phyloP scores from a whole-genome alignment of 1,140 invertebrate species.

The Psix sp. region DNA sequence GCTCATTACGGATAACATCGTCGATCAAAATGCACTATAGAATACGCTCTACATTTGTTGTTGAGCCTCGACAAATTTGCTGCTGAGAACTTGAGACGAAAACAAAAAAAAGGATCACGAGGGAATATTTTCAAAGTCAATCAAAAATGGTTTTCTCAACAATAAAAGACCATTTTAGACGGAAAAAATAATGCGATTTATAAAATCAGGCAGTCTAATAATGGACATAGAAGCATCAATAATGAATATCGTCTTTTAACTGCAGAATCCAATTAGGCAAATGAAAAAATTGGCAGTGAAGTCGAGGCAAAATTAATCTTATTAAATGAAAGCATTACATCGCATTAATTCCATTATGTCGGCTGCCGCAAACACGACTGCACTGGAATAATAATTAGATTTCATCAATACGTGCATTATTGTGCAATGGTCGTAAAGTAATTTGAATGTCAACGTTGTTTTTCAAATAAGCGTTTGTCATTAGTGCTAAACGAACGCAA shows the following conservation, averaged over 20 bases:
- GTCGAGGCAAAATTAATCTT: conserved; percentile 30
- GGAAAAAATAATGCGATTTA: no score
- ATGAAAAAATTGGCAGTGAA: conserved; percentile 22
- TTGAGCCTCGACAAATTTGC: no score
- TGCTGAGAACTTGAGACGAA: no score
- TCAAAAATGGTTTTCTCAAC: no score
- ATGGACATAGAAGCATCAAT: conserved; percentile 6
- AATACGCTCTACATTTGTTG: no score
- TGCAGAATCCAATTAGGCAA: conserved; percentile 36
- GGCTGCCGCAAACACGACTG: conserved; percentile 13
- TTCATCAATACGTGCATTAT: conserved; percentile 38
- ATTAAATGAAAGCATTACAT: conserved; percentile 34
- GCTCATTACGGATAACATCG: neutral
- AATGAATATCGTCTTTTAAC: conserved; percentile 22
- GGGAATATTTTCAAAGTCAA: no score
- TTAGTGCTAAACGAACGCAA: conserved; percentile 12
- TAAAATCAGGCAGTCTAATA: no score
- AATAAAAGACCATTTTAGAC: no score
- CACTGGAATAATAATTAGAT: conserved; percentile 46
- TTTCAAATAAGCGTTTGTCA: conserved; percentile 31
- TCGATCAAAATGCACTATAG: no score
- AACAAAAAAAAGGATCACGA: no score
- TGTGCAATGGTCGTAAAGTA: conserved; percentile 31
- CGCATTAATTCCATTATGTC: conserved; percentile 41
- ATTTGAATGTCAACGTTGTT: conserved; percentile 34